Conservation (phyloP, 2,888 invertebrate genomes). For the Chymomyza amoena region DNA sequence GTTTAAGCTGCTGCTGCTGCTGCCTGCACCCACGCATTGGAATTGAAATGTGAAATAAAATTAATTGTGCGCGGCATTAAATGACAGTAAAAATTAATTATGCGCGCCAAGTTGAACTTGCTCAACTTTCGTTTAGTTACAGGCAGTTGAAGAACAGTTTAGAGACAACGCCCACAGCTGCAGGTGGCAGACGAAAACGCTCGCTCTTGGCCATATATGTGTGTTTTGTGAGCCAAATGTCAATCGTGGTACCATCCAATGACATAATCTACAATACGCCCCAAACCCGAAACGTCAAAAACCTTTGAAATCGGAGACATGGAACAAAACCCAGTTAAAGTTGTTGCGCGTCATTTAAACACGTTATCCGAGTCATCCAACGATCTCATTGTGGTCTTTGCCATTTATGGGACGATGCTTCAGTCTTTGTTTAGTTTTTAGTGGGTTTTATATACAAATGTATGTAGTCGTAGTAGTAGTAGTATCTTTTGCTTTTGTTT, state of each 20-base stretch:
- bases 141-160: not conserved
- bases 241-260: not conserved
- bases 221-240: not conserved
- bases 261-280: not conserved
- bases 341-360: not conserved
- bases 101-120: slow-evolving; percentile 25
- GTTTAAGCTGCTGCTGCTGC: not conserved
- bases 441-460: not conserved
- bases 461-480: not conserved
- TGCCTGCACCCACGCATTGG: slow-evolving; percentile 31
- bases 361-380: not conserved
- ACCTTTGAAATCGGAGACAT: not conserved
- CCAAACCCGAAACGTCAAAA: not conserved
- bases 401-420: not conserved
- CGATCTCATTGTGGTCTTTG: slow-evolving; percentile 1
- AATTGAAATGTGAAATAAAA: slow-evolving; percentile 31
- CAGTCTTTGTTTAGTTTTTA: not conserved
- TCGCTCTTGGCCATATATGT: not conserved
- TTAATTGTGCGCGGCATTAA: slow-evolving; percentile 52
- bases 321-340: not conserved
- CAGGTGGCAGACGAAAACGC: not conserved
- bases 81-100: slow-evolving; percentile 57
- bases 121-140: not conserved
- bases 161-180: not conserved
- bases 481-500: not conserved